These are phyloP conservation scores for Odontomyia ornata DNA, from an alignment of 2,888 invertebrate species.

Conservation along the genomic window DNA sequence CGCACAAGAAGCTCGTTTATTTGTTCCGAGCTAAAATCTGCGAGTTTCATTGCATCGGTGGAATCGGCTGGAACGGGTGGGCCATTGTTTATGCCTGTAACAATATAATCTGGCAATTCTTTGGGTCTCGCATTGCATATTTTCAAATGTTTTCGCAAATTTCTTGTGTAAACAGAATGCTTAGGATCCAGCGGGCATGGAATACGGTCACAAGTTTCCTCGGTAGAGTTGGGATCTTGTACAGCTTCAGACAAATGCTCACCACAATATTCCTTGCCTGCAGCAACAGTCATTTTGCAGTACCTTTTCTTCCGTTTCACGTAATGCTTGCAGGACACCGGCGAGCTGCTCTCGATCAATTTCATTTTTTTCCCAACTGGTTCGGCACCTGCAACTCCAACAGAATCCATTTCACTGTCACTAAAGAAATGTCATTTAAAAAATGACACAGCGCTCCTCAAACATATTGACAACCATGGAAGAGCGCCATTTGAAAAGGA, in stretches of 20 bases:
- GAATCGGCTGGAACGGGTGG: constrained; percentile 47
- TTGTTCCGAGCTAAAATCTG: constrained; percentile 60
- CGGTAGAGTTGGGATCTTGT: constrained; percentile 48
- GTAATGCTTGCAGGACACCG: constrained; percentile 70
- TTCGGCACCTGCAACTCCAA: not conserved
- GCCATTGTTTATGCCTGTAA: constrained; percentile 58
- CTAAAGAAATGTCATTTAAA: too few species aligned
- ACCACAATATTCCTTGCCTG: constrained; percentile 76
- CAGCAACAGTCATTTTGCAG: constrained; percentile 78
- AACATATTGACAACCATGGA: too few species aligned
- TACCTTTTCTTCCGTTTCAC: constrained; percentile 76
- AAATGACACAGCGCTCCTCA: too few species aligned
- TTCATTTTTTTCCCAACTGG: constrained; percentile 44
- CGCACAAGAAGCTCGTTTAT: constrained; percentile 63
- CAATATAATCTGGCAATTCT: constrained; percentile 65
- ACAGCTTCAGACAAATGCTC: constrained; percentile 68
- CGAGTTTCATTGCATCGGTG: constrained; percentile 57
- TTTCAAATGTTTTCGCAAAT: constrained; percentile 74
- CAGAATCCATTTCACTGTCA: too few species aligned
- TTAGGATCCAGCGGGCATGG: constrained; percentile 78
- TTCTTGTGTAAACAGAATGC: constrained; percentile 75
- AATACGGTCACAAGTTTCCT: constrained; percentile 64
- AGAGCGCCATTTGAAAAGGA: too few species aligned
- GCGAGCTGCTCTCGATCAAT: not conserved
- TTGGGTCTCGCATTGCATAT: constrained; percentile 76